Base-by-base conservation (phyloP, 2,888 invertebrate genomes). In the Apotomis capreana region DNA sequence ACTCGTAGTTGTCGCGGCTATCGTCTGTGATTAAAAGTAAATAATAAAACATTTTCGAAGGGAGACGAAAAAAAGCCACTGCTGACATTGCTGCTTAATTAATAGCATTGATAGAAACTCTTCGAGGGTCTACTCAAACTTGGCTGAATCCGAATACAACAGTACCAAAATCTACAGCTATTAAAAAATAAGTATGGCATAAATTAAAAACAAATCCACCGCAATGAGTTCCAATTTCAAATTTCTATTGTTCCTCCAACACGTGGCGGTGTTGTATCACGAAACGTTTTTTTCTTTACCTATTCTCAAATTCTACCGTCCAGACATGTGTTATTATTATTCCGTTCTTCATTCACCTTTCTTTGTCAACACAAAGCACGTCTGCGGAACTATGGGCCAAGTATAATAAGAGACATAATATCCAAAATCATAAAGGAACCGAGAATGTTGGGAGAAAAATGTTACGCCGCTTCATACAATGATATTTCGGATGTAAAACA, bases 401-500 rank as follows among this genome's bases (percentile, higher is more conserved):
- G 84, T 84, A 88, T 89, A 88, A 92, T 88, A 86, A 85, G 81
- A 84, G 87, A 89, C 90, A 90, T 90, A 88, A 88, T 89, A 88
- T 89, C 84, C 82, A 81, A 85, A 87, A 84, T 84, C 82, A 89
- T 87, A 88, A 90, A 89, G 83, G 87, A 83, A 84, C 87, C 79
- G 81, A 85, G 88, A 83, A 90, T 88, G 87, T 84, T 85, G 81
- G 86, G 87, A 87, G 89, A 90, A 90, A 88, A 85, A 89, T 90
- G 89, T 87, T 90, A 87, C 87, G 87, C 89, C 89, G 86, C 86
- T 87, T 85, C 65, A 89, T 91, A 91, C 89, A 90, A 88, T 87
- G 87, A 86, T 89, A 88, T 91, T 91, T 90, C 85, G 88, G 88
- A 89, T 90, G 91, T 91, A 92, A 92, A 92, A 92, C 92, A 92